Conservation (phyloP, 2,113 vertebrate genomes). For the Pelusios castaneus region DNA sequence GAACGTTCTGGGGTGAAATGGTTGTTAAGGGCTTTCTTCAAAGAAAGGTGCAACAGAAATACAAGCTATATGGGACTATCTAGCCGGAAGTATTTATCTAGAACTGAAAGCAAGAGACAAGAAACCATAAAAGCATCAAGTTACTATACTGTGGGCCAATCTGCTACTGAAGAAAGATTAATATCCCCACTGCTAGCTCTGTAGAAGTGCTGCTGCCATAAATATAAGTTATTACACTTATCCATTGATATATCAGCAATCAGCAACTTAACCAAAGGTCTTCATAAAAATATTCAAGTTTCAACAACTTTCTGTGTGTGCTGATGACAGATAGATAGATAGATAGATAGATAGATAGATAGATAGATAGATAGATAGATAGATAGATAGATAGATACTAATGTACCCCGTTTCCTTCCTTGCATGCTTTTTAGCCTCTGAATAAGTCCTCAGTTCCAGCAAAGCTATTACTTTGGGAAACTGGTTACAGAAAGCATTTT, state of each 20-base stretch:
- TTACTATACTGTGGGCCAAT: background rate
- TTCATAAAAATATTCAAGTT: background rate
- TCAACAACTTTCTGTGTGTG: background rate
- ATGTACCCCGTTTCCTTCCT: background rate
- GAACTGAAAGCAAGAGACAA: background rate
- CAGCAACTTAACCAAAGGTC: background rate
- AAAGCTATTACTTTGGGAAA: slow-evolving; percentile 10
- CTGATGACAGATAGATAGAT: background rate
- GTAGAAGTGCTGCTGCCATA: background rate
- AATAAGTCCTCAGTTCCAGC: background rate
- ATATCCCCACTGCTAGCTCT: background rate
- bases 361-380: too few relatives aligned
- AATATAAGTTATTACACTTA: background rate
- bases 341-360: too few relatives aligned
- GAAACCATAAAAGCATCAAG: background rate
- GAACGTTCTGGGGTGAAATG: background rate
- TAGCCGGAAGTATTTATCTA: background rate
- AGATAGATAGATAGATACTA: background rate
- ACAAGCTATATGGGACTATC: background rate
- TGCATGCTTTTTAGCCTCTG: background rate
- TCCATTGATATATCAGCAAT: background rate
- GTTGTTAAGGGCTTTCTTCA: background rate
- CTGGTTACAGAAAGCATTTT: background rate
- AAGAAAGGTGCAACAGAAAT: background rate
- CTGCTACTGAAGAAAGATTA: background rate